phyloP scores from a whole-genome alignment of 2,797 vertebrate genomes.

The Catostomus latipinnis region DNA sequence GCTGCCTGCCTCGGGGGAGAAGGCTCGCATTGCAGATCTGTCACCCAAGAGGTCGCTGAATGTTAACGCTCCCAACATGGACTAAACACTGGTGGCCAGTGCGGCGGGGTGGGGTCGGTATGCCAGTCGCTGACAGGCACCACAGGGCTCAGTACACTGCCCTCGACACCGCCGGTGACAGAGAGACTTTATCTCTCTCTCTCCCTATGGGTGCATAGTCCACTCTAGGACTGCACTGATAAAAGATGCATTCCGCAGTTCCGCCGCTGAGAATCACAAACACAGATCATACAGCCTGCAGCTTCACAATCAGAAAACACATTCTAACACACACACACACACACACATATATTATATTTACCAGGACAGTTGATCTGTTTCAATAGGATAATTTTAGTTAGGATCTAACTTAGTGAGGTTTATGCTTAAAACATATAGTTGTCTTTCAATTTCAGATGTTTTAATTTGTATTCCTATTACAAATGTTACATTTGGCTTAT shows the following conservation, averaged over 20 bases:
- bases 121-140: slow-evolving; percentile 80
- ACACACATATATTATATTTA: too few species aligned
- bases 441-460: too few species aligned
- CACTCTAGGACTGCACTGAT: slow-evolving; percentile 63
- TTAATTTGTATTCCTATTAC: too few species aligned
- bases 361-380: not conserved
- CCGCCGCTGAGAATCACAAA: slow-evolving; percentile 27
- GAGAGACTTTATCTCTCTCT: slow-evolving; percentile 48
- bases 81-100: slow-evolving; percentile 90
- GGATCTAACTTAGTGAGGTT: too few species aligned
- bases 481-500: too few species aligned
- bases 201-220: slow-evolving; percentile 40
- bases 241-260: slow-evolving; percentile 61
- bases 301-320: slow-evolving; percentile 20
- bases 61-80: slow-evolving; percentile 95
- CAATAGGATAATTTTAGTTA: too few species aligned
- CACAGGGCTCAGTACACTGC: slow-evolving; percentile 48
- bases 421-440: too few species aligned
- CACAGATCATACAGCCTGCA: slow-evolving; percentile 18
- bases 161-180: slow-evolving; percentile 27
- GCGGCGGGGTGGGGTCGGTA: slow-evolving; percentile 78
- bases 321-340: not conserved
- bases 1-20: slow-evolving; percentile 70
- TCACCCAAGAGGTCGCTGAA: slow-evolving; percentile 91
- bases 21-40: slow-evolving; percentile 92